Base-by-base conservation (phyloP, 2,113 vertebrate genomes). In the Pteropus alecto region DNA sequence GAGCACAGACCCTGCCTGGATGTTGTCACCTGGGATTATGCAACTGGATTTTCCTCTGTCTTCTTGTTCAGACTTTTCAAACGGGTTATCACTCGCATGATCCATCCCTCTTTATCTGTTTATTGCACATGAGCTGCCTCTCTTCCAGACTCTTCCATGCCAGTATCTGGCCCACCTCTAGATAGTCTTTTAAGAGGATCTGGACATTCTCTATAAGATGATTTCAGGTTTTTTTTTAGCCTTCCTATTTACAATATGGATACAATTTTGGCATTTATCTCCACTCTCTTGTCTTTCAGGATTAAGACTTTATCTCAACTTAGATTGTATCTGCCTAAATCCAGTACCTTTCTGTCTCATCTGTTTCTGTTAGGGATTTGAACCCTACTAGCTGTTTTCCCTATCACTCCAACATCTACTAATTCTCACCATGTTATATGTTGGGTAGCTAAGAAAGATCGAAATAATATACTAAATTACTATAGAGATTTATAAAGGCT, bases 1-100 rank as follows among this genome's bases (percentile, higher is more conserved):
- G 58, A 89, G 56, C 54, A 21, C 89, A 96, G 87, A 88, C 28
- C 8, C 38, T 71, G 96, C 83, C 97, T 97, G 98, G 74, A 85
- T 51, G 30, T 43, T 95, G 71, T 98, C 96, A 96, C 46, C 78
- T 90, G 83, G 78, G 95, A 94, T 95, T 94, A 93, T 35, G 91
- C 14, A 56, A 30, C 54, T 93, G 46, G 89, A 71, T 90, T 89
- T 87, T 51, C 58, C 61, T 74, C 79, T 68, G 70, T 84, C 94
- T 97, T 33, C 30, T 87, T 21, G 63, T 28, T 87, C 93, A 95
- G 83, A 82, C n/a, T 48, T 71, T 61, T 87, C 54, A 76, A n/a
- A 18, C 35, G 19, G 6, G 11, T 90, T 96, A 95, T 92, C 74
- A 63, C 41, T 56, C 12, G 22, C 38, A 33, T 41, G 77, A 92